Base-by-base conservation (phyloP, 2,888 invertebrate genomes). In the Tryphoninae sp. region DNA sequence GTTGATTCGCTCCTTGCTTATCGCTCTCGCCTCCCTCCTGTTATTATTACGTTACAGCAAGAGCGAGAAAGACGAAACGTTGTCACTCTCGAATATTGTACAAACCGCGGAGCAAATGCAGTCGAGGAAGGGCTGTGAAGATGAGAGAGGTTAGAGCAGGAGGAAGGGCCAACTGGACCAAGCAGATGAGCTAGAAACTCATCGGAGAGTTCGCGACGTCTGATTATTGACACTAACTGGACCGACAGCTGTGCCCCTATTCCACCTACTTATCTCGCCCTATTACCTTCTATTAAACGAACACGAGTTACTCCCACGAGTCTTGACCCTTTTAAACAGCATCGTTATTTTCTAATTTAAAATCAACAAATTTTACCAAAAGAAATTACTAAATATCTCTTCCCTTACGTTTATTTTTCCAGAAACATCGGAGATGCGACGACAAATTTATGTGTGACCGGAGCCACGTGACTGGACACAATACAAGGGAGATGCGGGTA, bases 201-300 rank as follows among this genome's bases (percentile, higher is more conserved):
- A 71, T 51, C 13, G 49, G n/a, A 33, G n/a, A 62, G 33, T n/a
- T 23, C 55, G 45, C 22, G 13, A 19, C 61, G 23, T 55, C 40
- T 13, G 55, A 67, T 75, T 67, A 78, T 76, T 78, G 75, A 16
- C 65, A 49, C 22, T 62, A 76, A 79, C 81, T 75, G 67, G 72
- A 62, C 73, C 19, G 59, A 42, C 81, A 82, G 61, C 78, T 68
- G 78, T 55, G 65, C 67, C 71, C 73, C 75, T 62, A 80, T 77
- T 6, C 68, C 22, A 40, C 11, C 19, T 59, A 45, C 51, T 8
- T 53, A 8, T 53, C 53, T 53, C 53, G 53, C 16, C 19, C 16
- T 72, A 59, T 23, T 58, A n/a, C 16, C 42, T 62, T 33, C 22
- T 71, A 23, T 69, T 64, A 55, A 45, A 45, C 13, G 13, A 45